Evolutionary conservation across 1,140 invertebrate genomes (phyloP).

Genomic region (Sminthurinus signatus): DNA sequence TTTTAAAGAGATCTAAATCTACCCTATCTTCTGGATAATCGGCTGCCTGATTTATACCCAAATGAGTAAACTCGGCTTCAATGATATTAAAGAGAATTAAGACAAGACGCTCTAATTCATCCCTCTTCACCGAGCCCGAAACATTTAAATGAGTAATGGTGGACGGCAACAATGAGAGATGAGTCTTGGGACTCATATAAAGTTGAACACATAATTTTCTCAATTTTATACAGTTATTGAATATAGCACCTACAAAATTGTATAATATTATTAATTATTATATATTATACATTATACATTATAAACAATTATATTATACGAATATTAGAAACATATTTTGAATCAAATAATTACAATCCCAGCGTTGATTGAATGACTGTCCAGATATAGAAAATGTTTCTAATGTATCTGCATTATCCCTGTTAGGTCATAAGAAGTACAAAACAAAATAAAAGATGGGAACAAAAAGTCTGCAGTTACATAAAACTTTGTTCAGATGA

Average conservation of each 20-base stretch:
- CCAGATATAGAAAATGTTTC: constrained; percentile 12
- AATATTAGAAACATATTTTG: no score
- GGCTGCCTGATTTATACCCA: constrained; percentile 5
- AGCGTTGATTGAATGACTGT: constrained; percentile 6
- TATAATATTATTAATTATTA: no score
- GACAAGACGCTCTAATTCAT: neutral
- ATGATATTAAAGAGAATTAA: neutral
- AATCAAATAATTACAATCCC: constrained; percentile 9
- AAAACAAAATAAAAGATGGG: no score
- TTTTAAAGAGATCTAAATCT: neutral
- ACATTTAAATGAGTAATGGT: neutral
- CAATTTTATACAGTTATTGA: neutral
- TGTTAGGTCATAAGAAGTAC: no score
- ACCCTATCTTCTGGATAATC: constrained; percentile 1
- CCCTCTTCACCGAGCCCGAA: constrained; percentile 3
- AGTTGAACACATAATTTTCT: constrained; percentile 4
- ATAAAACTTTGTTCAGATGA: no score
- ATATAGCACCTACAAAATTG: no score
- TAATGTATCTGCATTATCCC: neutral
- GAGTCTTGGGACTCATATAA: constrained; percentile 8
- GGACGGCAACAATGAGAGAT: neutral
- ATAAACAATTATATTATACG: no score
- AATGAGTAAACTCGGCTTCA: constrained; percentile 5
- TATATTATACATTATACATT: no score
- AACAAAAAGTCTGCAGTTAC: no score